Percentiles rank a stretch among this genome's conserved stretches.
Evolutionary conservation across 2,797 vertebrate species (phyloP).

Genomic region (Vireo griseus): DNA sequence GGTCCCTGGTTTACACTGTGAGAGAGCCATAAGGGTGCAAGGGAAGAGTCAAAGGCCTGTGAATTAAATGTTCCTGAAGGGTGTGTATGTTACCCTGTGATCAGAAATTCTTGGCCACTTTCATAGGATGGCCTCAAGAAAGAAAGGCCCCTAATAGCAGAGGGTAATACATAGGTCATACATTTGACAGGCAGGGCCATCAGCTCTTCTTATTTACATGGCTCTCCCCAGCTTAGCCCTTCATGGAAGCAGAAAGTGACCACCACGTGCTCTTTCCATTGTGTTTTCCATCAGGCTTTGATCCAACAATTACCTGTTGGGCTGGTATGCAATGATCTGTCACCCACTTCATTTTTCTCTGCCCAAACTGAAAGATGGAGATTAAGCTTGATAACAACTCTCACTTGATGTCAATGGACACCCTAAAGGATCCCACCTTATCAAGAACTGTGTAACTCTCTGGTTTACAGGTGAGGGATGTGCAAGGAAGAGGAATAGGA

Average conservation of each 20-base stretch:
- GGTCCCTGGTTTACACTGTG: background rate
- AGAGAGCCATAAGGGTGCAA: background rate
- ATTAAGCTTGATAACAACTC: background rate
- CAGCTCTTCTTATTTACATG: background rate
- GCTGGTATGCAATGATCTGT: background rate
- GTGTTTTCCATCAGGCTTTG: background rate
- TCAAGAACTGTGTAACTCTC: background rate
- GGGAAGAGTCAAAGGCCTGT: background rate
- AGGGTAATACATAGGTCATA: background rate
- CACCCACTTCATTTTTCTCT: background rate
- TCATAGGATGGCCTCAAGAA: background rate
- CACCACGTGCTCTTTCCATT: background rate
- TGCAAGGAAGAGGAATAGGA: background rate
- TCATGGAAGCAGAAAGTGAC: background rate
- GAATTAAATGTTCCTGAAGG: background rate
- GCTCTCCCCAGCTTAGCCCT: background rate
- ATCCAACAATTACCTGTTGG: background rate
- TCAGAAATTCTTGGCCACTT: background rate
- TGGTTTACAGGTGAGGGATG: accelerated
- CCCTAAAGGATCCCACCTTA: background rate
- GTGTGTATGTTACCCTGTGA: background rate
- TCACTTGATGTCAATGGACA: background rate
- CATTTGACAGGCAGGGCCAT: background rate
- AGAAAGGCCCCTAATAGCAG: background rate
- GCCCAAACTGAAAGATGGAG: background rate